A percentile compares a stretch with the other conserved stretches of the same genome.
phyloP scores from a whole-genome alignment of 2,113 vertebrate genomes.

The Percopsis transmontana region DNA sequence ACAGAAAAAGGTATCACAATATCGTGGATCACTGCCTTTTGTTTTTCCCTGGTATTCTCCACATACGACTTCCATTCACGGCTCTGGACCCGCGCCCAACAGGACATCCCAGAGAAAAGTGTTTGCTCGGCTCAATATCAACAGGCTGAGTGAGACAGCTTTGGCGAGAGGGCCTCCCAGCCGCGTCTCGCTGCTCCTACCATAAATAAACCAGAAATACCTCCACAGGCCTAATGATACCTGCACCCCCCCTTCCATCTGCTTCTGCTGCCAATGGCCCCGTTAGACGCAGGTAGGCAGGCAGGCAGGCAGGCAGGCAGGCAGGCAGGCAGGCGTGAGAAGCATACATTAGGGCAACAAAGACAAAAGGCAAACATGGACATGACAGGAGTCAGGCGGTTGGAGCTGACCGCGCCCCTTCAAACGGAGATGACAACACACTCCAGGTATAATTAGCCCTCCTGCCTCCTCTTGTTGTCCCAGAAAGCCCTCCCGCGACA shows the following conservation, averaged over 20 bases:
- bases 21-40: conserved; percentile 36
- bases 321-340: conserved; percentile 81
- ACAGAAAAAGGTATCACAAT: conserved; percentile 1
- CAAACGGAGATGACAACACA: conserved; percentile 92
- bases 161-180: conserved; percentile 41
- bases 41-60: conserved; percentile 61
- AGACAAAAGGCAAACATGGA: conserved; percentile 85
- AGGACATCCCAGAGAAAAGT: conserved; percentile 81
- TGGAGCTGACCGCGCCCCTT: conserved; percentile 98
- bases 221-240: conserved; percentile 90
- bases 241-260: conserved; percentile 94
- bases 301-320: conserved; percentile 47
- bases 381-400: conserved; percentile 98
- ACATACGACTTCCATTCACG: conserved; percentile 78
- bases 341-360: conserved; percentile 92
- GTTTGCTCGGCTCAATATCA: conserved; percentile 79
- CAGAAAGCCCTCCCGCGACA: conserved; percentile 40
- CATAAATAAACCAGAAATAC: conserved; percentile 76
- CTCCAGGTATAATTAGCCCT: conserved; percentile 98
- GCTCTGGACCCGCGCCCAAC: conserved; percentile 74
- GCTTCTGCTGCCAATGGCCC: conserved; percentile 77
- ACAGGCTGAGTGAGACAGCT: conserved; percentile 64
- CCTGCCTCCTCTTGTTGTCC: conserved; percentile 68
- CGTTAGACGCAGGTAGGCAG: conserved; percentile 55
- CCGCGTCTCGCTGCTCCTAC: conserved; percentile 56